A percentile compares a stretch with the other conserved stretches of the same genome.
phyloP scores from a whole-genome alignment of 2,797 vertebrate genomes.

The Gallinago solitaria region DNA sequence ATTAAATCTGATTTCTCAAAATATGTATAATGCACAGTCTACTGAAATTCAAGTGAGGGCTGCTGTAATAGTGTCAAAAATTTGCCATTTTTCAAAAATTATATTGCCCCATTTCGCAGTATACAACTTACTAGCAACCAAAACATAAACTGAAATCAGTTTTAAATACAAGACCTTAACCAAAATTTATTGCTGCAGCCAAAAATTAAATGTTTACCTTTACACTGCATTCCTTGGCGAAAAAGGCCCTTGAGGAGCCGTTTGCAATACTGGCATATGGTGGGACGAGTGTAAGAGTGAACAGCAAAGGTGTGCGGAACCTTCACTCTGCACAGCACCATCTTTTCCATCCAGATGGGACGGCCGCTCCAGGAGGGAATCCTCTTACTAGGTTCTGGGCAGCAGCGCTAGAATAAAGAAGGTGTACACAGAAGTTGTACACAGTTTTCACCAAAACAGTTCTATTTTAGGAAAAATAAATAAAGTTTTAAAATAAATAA shows the following conservation, averaged over 20 bases:
- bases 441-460: background rate
- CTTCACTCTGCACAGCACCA: slow-evolving; percentile 96
- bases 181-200: background rate
- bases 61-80: background rate
- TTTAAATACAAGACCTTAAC: background rate
- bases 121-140: background rate
- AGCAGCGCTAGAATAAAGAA: slow-evolving; percentile 78
- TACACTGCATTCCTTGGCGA: slow-evolving; percentile 98
- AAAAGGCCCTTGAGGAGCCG: slow-evolving; percentile 95
- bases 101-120: background rate
- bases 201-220: slow-evolving; percentile 79
- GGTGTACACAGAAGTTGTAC: background rate
- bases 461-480: background rate
- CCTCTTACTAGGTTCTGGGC: slow-evolving; percentile 93
- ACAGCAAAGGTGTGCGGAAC: slow-evolving; percentile 97
- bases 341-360: slow-evolving; percentile 99
- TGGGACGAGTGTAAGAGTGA: slow-evolving; percentile 94
- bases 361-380: slow-evolving; percentile 97
- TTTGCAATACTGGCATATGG: slow-evolving; percentile 98
- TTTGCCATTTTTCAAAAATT: background rate
- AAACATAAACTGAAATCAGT: background rate
- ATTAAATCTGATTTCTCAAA: background rate
- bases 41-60: background rate
- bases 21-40: background rate
- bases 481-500: background rate